Evolutionary conservation across 2,888 invertebrate genomes (phyloP).

Genomic region (Latrodectus elegans): DNA sequence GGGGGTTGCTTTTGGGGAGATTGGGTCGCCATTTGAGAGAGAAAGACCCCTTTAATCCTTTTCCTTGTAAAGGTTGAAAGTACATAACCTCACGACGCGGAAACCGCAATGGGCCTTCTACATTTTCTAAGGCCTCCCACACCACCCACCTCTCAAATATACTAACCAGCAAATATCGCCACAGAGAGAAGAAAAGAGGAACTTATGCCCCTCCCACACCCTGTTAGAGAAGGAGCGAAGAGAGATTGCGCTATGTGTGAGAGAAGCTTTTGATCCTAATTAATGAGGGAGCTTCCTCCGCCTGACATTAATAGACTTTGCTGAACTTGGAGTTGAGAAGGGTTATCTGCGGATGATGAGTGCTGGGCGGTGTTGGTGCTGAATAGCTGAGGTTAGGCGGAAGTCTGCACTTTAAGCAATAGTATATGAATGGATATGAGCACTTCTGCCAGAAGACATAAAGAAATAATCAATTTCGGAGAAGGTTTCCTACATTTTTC

Average conservation of each 20-base stretch:
- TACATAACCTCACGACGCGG: not conserved
- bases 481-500: no score
- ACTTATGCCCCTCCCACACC: not conserved
- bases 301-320: constrained; percentile 66
- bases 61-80: constrained; percentile 2
- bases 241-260: constrained; percentile 1
- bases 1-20: not conserved
- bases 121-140: not conserved
- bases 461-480: no score
- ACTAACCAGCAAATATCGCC: constrained; percentile 41
- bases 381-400: no score
- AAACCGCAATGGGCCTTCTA: constrained; percentile 10
- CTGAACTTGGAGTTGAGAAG: not conserved
- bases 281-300: constrained; percentile 46
- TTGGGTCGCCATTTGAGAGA: not conserved
- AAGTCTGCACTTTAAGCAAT: no score
- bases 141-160: constrained; percentile 17
- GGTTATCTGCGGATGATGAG: not conserved
- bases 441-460: no score
- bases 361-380: no score
- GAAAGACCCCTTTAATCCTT: constrained; percentile 1
- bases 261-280: constrained; percentile 60
- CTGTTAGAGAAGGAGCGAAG: not conserved
- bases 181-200: constrained; percentile 38
- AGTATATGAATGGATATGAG: no score